Percentiles rank a stretch among this genome's conserved stretches.
Evolutionary conservation across 2,113 vertebrate genomes (phyloP).

Genomic region (Leucoraja erinaceus): DNA sequence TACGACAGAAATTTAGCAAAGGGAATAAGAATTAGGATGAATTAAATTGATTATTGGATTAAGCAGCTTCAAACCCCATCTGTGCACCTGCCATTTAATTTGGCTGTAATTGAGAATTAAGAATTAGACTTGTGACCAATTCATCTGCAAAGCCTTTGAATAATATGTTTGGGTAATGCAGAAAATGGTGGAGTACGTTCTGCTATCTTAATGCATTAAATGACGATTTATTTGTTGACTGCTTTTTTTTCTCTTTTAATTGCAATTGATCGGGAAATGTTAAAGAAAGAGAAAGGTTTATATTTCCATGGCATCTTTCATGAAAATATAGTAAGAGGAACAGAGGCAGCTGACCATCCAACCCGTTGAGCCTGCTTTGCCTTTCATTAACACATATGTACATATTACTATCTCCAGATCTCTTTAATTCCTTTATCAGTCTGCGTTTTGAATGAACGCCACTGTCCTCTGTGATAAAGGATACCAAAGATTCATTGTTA

Average conservation of each 20-base stretch:
- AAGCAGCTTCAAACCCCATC: not conserved
- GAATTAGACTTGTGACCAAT: not conserved
- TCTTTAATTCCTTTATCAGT: no score
- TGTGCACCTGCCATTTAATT: not conserved
- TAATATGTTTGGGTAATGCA: not conserved
- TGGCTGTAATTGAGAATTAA: not conserved
- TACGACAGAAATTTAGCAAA: not conserved
- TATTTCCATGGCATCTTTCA: no score
- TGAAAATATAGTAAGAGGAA: no score
- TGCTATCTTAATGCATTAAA: not conserved
- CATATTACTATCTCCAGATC: no score
- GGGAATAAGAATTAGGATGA: not conserved
- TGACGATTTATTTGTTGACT: not conserved
- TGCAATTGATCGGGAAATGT: not conserved
- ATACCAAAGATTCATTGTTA: no score
- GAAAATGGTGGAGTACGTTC: not conserved
- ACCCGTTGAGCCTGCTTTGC: no score
- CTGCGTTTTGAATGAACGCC: no score
- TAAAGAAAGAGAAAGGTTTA: no score
- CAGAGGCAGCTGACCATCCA: no score
- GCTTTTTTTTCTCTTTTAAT: not conserved
- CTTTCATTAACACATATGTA: no score
- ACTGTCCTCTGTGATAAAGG: no score
- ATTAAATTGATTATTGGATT: not conserved
- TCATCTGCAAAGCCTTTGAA: not conserved